Base-by-base conservation (phyloP, 2,113 vertebrate species). In the Bostrychus sinensis region DNA sequence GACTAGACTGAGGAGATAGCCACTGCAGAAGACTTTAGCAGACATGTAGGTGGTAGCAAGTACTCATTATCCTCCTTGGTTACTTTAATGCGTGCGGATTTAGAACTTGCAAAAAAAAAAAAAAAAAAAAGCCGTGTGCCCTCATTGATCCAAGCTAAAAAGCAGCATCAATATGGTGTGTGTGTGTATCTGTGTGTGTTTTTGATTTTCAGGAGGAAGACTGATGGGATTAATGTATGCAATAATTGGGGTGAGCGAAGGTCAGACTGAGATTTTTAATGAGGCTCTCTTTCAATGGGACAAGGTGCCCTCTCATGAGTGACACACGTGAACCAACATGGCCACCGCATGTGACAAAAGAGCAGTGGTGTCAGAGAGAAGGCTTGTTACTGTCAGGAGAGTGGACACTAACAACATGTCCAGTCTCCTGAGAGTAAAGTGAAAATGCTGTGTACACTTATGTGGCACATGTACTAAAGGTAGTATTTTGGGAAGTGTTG, bases 241-340 rank as follows among this genome's bases (percentile, higher is more conserved):
- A 62, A 54, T 85, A 82, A 87, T 71, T 82, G 79, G 62, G 81
- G 77, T 77, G 58, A 75, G 17, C 9, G 8, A 7, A 45, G 82
- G 74, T 79, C 78, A 77, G 3, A 7, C 26, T 11, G 61, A 51
- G 56, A 42, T n/a, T 71, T 54, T 68, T 80, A 88, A 84, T 72
- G 50, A 78, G 65, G 63, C 32, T 65, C 45, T 34, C 8, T 16
- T 71, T 78, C 75, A 30, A 30, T 30, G 19, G 48, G 48, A 73
- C 66, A 72, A 66, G 68, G 75, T 80, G 70, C 20, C 62, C 70
- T 22, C 56, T 72, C 16, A 17, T 72, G 41, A 68, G 64, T 48
- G 62, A 51, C 71, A 78, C 80, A 55, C n/a, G 3, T 70, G 73
- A 65, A 56, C 34, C 37, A 34, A 36, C 48, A 19, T 56, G 39